Base-by-base conservation (phyloP, 2,113 vertebrate species). In the Irena cyanogastra region DNA sequence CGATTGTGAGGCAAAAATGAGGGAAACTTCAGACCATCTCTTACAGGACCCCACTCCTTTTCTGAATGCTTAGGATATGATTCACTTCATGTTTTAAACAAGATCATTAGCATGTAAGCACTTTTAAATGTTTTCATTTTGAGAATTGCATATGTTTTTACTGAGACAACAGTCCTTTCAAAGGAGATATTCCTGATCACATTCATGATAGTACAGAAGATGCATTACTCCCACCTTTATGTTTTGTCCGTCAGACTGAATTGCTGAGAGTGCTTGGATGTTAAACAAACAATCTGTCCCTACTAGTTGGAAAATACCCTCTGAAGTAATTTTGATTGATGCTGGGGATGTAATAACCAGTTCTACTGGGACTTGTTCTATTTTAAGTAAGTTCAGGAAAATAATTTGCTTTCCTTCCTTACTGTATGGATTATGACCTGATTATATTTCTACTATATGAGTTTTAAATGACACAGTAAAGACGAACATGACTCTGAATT, bases 391-490 rank as follows among this genome's bases (percentile, higher is more conserved):
- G 7, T 56, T 72, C 57, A 61, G 57, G 44, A 59, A 85, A 70
- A 95, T 87, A 82, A 35, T 3, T 44, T 76, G 16, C 13, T 88
- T 79, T 83, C 20, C 22, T 77, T 87, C 57, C 22, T 79, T 56
- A 66, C 27, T 70, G 7, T 79, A 54, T 80, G 52, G 39, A 89
- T 94, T 91, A 71, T 64, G 31, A 65, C 35, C 28, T 59, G 10
- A 56, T 24, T 83, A 11, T 61, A 85, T 81, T 91, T 85, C 37
- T 79, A 27, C 28, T 87, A 52, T 69, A 90, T 56, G 60, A 87
- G 83, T 94, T 95, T 93, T 69, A 95, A 91, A 77, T 89, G 77
- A 35, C 28, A 52, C 33, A 61, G 49, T 83, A 93, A 93, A 94
- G 35, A 92, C 28, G 44, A 90, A 75, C 75, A 56, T 88, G 76